Conservation (phyloP, 1,140 invertebrate genomes). For the Limonius californicus region DNA sequence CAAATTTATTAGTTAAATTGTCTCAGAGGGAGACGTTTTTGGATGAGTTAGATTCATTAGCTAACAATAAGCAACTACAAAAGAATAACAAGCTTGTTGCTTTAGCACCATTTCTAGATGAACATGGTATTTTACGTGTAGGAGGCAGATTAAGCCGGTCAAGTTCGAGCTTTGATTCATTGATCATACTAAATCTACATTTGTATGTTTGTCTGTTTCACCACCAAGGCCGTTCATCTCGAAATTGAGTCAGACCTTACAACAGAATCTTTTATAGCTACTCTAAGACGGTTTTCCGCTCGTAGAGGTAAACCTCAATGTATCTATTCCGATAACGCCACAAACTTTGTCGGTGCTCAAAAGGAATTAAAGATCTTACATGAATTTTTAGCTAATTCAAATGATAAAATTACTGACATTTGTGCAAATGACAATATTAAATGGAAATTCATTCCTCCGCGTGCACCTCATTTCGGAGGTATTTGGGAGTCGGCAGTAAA, state of each 20-base stretch:
- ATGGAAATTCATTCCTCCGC: conserved; percentile 14
- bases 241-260: conserved; percentile 17
- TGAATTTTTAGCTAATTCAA: background rate
- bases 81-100: conserved; percentile 11
- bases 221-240: conserved; percentile 11
- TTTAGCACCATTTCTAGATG: conserved; percentile 25
- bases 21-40: conserved; percentile 2
- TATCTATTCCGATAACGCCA: conserved; percentile 46
- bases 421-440: background rate
- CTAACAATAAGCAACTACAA: background rate
- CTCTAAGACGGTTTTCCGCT: conserved; percentile 29
- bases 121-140: conserved; percentile 18
- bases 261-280: conserved; percentile 27
- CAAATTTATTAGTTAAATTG: conserved; percentile 1
- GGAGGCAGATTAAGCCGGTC: conserved; percentile 22
- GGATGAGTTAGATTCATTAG: conserved; percentile 7
- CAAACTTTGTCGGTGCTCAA: conserved; percentile 41
- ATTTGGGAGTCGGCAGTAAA: conserved; percentile 14
- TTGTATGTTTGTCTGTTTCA: conserved; percentile 11
- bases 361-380: conserved; percentile 21
- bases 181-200: no score
- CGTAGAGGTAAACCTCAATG: conserved; percentile 39
- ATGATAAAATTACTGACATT: background rate
- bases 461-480: conserved; percentile 5
- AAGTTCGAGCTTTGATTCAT: no score